Evolutionary conservation across 2,113 vertebrate genomes (phyloP).

Genomic region (Illadopsis cleaveri): DNA sequence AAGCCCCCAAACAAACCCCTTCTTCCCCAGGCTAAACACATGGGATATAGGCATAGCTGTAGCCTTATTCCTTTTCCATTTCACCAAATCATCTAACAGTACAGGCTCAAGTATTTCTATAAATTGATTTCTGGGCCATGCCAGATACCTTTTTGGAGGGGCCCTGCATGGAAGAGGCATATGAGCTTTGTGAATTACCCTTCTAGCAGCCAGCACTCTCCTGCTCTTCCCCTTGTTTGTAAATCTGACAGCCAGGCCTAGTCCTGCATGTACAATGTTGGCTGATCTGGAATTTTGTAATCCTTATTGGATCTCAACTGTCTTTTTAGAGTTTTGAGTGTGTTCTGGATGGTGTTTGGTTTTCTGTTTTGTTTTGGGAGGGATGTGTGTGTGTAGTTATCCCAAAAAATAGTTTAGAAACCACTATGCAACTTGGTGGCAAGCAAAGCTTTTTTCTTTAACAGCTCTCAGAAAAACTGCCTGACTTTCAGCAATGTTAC

Average conservation of each 20-base stretch:
- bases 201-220: background rate
- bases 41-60: background rate
- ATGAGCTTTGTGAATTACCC: background rate
- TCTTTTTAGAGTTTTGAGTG: background rate
- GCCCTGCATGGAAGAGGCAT: background rate
- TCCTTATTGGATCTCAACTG: background rate
- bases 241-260: background rate
- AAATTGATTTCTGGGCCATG: background rate
- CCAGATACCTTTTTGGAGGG: background rate
- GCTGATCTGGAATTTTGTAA: background rate
- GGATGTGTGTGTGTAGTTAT: background rate
- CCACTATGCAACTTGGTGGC: background rate
- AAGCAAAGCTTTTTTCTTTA: background rate
- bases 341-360: background rate
- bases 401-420: background rate
- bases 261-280: background rate
- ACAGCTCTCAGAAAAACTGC: background rate
- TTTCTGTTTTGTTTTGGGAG: background rate
- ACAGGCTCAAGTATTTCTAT: background rate
- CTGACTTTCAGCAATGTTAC: background rate
- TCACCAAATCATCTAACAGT: background rate
- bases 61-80: background rate
- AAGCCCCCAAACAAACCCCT: background rate
- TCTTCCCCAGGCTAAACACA: background rate
- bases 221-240: background rate